Evolutionary conservation across 1,140 invertebrate genomes (phyloP), one percentile per base, ranked within the genome.

Genomic region (Atta colombica): DNA sequence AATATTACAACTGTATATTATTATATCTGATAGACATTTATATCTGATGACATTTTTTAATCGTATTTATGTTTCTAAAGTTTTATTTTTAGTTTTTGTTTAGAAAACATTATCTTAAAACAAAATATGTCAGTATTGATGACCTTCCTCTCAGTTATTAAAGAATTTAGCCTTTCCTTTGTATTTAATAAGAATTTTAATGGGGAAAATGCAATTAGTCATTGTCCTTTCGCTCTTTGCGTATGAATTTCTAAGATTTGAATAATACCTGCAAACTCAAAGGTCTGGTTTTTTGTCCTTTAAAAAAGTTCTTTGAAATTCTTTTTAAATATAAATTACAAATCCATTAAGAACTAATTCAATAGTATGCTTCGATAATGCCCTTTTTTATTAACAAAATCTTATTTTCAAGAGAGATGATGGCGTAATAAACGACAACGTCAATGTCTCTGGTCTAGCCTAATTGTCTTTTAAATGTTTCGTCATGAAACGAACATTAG

Each of bases 391-490:
- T 74, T 74, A 51, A 63, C 55, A 75, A 63, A 75, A 58, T 75
- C 58, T 84, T 61, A 75, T 84, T 84, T 74, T 8, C 25, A 51
- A 45, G 49, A 51, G 66, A 18, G 80, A 61, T 74, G 39, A 84
- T 61, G 80, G 39, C 55, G 68, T 74, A 82, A 74, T 82, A 82
- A 82, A 60, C 68, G 55, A 14, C 18, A 25, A 74, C 69, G 80
- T 74, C 53, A 45, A 49, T 81, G 68, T 81, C 65, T 71, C 65
- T 25, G 28, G 49, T 25, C 21, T 60, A 49, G 69, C 69, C 39
- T 84, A 84, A 84, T 84, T 84, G 69, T 74, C 80, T 74, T 84
- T 84, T 84, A 74, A 84, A 74, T 84, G 55, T 84, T 84, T 84
- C 39, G 69, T 84, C 80, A 84, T 84, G 39, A 84, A 84, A 84